Percentiles rank a stretch among this genome's conserved stretches.
Evolutionary conservation across 2,888 invertebrate species (phyloP).

Genomic region (Zygothrica quintamaculata): DNA sequence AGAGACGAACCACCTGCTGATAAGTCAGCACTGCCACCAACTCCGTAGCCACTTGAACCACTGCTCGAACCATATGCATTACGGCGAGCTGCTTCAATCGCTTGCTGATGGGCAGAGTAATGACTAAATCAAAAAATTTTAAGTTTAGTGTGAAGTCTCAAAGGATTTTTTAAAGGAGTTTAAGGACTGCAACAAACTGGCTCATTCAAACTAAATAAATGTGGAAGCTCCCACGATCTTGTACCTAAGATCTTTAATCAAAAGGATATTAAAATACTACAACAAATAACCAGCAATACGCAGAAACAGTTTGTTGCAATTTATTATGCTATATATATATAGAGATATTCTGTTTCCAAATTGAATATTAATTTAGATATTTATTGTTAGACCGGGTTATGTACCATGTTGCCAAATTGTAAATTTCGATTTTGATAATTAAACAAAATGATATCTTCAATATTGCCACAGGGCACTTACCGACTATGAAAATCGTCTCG

Average conservation of each 20-base stretch:
- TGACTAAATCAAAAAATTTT: slow-evolving; percentile 69
- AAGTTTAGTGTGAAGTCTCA: too few relatives aligned
- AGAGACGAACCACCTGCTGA: slow-evolving; percentile 15
- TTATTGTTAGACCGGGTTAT: slow-evolving; percentile 33
- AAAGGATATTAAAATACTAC: too few relatives aligned
- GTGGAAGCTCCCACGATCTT: too few relatives aligned
- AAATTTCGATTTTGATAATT: slow-evolving; percentile 51
- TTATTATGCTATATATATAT: neutral
- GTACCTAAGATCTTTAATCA: too few relatives aligned
- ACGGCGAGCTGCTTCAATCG: slow-evolving; percentile 81
- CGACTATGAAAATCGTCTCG: slow-evolving; percentile 67
- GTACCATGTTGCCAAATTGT: slow-evolving; percentile 78
- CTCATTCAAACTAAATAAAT: too few relatives aligned
- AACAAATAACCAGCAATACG: too few relatives aligned
- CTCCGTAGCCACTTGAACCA: slow-evolving; percentile 22
- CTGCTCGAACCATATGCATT: slow-evolving; percentile 45
- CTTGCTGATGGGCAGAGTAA: slow-evolving; percentile 79
- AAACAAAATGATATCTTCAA: slow-evolving; percentile 66
- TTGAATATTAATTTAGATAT: slow-evolving; percentile 17
- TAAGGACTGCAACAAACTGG: too few relatives aligned
- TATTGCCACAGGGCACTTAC: slow-evolving; percentile 80
- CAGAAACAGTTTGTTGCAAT: slow-evolving; percentile 2
- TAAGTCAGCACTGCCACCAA: slow-evolving; percentile 23
- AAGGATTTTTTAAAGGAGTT: too few relatives aligned
- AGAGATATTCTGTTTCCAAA: slow-evolving; percentile 6